A percentile compares a stretch with the other conserved stretches of the same genome.
phyloP scores from a whole-genome alignment of 1,140 invertebrate genomes.

The Dreissena rostriformis region DNA sequence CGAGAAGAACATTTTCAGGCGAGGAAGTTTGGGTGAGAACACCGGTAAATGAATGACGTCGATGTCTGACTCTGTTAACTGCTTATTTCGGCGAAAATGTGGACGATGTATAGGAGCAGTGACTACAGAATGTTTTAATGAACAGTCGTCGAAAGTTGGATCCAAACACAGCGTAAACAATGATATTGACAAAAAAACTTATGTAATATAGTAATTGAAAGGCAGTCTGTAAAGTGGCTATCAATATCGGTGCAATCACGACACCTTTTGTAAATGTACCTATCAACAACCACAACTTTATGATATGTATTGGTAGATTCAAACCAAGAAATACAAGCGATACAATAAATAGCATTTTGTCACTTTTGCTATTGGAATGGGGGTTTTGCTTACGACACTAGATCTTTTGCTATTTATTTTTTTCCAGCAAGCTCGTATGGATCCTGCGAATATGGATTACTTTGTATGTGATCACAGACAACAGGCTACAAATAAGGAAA shows the following conservation, averaged over 20 bases:
- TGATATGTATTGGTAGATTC: constrained; percentile 57
- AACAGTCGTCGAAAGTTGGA: constrained; percentile 66
- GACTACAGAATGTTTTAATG: constrained; percentile 51
- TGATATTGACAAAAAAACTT: constrained; percentile 93
- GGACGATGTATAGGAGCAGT: background rate
- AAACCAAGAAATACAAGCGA: constrained; percentile 53
- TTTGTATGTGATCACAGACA: constrained; percentile 37
- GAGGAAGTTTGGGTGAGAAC: too few relatives aligned
- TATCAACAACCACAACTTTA: constrained; percentile 33
- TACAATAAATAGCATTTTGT: constrained; percentile 46
- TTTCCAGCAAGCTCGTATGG: constrained; percentile 2
- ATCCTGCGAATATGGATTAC: constrained; percentile 23
- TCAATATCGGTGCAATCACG: constrained; percentile 69
- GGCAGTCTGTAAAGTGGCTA: constrained; percentile 78
- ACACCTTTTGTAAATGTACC: constrained; percentile 23
- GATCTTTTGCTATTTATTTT: constrained; percentile 70
- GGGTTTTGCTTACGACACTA: background rate
- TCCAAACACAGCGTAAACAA: constrained; percentile 84
- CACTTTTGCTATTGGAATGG: constrained; percentile 38
- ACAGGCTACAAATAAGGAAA: constrained; percentile 25
- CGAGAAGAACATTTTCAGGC: too few relatives aligned
- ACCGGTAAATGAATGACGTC: constrained; percentile 8
- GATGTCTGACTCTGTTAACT: constrained; percentile 29
- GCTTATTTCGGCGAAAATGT: constrained; percentile 26
- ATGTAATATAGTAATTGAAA: constrained; percentile 87